Base-by-base conservation (phyloP, 1,140 invertebrate species). In the Bombus impatiens region DNA sequence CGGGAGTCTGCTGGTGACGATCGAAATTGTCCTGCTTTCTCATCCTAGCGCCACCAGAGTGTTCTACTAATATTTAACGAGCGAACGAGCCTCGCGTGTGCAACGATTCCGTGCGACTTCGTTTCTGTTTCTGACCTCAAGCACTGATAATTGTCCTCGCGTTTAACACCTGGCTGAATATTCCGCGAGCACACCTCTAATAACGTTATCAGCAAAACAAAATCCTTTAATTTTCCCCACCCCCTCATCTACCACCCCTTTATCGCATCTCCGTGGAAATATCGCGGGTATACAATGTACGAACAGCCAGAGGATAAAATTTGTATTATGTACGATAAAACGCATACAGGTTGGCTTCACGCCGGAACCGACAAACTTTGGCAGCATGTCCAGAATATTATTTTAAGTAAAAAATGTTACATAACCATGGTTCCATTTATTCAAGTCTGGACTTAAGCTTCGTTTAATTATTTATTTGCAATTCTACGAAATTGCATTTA, bases 41-140 rank as follows among this genome's bases (percentile, higher is more conserved):
- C 47, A 65, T 47, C 25, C 67, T 28, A 32, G 40, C 70, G 10
- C 35, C 76, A 22, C 3, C 70, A 15, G 67, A 82, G 53, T 86
- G 82, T 89, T 89, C 74, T 59, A 78, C 86, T 86, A 89, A 89
- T 89, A 88, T 86, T 88, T 79, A 88, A 88, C 67, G 78, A 88
- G 28, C 42, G 53, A 86, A 32, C 72, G 75, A 75, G 79, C 22
- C 25, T 70, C 65, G 35, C 80, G 42, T 37, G 59, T 32, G 77
- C 40, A 57, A 62, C 79, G 72, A 77, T 62, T 28, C 53, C 53
- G 35, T 44, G 59, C n/a, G n/a, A 87, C 53, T 65, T 74, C 67
- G 78, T 86, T 88, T 86, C 70, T 15, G 74, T 44, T 86, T 86
- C 78, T 37, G 71, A 59, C 74, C 76, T 59, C 67, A 53, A 57